phyloP scores from a whole-genome alignment of 1,140 invertebrate species.

The Portunus trituberculatus region DNA sequence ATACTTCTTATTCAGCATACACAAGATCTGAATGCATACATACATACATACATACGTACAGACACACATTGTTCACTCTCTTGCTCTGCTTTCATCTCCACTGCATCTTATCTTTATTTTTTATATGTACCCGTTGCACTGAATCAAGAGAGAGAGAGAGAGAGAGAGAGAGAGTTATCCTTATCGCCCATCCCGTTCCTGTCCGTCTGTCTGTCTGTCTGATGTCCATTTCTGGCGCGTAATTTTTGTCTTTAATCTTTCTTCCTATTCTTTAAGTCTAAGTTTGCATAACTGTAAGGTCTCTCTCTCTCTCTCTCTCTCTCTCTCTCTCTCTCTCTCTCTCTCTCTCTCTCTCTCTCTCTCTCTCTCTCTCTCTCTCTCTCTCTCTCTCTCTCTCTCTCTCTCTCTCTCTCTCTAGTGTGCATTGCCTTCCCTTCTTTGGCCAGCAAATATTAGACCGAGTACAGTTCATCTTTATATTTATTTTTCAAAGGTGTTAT shows the following conservation, averaged over 20 bases:
- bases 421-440: neutral
- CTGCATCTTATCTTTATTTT: neutral
- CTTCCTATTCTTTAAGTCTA: no score
- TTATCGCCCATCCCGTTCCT: no score
- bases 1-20: no score
- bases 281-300: no score
- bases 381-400: neutral
- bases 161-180: neutral
- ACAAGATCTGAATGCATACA: neutral
- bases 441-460: neutral
- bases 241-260: no score
- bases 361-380: neutral
- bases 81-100: neutral
- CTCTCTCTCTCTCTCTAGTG: constrained; percentile 9
- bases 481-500: no score
- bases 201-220: no score
- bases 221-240: no score
- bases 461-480: no score
- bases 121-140: neutral
- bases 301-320: constrained; percentile 21
- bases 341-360: constrained; percentile 15
- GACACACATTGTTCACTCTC: neutral
- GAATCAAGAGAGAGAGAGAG: neutral
- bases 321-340: constrained; percentile 23
- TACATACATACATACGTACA: neutral